Conservation (phyloP, 2,797 vertebrate species). For the Propithecus perrieri region DNA sequence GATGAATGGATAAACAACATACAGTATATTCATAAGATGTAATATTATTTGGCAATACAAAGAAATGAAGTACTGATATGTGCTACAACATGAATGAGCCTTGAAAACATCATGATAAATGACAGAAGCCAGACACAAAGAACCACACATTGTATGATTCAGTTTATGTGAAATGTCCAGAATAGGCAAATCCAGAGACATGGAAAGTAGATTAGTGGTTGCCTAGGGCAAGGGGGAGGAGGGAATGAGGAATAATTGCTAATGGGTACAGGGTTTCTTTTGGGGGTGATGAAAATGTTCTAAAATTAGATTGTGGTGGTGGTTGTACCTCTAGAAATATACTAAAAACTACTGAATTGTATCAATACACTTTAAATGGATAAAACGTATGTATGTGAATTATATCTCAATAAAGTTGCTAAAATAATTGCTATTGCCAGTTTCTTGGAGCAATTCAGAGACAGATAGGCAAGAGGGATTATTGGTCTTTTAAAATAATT, state of each 20-base stretch:
- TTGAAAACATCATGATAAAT: background rate
- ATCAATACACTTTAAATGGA: slow-evolving; percentile 13
- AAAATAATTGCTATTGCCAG: slow-evolving; percentile 46
- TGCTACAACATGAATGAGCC: background rate
- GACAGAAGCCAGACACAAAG: slow-evolving; percentile 30
- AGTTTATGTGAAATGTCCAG: background rate
- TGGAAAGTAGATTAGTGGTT: slow-evolving; percentile 16
- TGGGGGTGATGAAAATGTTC: slow-evolving; percentile 4
- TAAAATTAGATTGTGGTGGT: slow-evolving; percentile 40
- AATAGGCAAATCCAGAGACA: slow-evolving; percentile 38
- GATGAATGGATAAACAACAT: slow-evolving; percentile 10
- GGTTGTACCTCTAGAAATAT: background rate
- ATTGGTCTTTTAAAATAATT: slow-evolving; percentile 58
- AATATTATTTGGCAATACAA: slow-evolving; percentile 30
- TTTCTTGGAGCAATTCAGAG: slow-evolving; percentile 39
- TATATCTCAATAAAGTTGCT: slow-evolving; percentile 58
- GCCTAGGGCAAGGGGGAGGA: background rate
- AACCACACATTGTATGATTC: background rate
- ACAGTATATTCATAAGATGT: background rate
- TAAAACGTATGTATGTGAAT: slow-evolving; percentile 45
- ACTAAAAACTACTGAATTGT: slow-evolving; percentile 37
- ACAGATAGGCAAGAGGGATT: slow-evolving; percentile 45
- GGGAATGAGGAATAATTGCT: background rate
- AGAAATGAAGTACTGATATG: background rate
- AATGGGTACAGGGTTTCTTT: slow-evolving; percentile 8